These are phyloP conservation scores for Drosophila gunungcola DNA, from an alignment of 1,140 invertebrate genomes.

Conservation along the genomic window DNA sequence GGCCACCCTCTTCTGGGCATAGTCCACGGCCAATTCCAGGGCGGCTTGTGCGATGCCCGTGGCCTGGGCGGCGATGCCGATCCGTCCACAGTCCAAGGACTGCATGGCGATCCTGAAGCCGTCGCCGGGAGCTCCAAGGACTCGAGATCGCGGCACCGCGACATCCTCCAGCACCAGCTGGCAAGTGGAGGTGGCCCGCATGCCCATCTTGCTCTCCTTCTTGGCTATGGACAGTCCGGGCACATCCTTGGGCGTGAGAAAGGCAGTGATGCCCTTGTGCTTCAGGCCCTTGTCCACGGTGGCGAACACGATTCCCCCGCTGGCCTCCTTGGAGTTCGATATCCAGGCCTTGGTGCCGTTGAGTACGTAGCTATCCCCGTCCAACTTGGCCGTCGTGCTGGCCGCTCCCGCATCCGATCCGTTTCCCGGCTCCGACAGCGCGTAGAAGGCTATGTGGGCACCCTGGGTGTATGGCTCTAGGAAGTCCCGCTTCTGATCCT, in stretches of 20 bases:
- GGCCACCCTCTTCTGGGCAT: constrained; percentile 94
- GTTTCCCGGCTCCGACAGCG: constrained; percentile 92
- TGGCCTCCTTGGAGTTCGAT: constrained; percentile 96
- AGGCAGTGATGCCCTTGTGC: constrained; percentile 95
- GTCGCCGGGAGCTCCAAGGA: constrained; percentile 90
- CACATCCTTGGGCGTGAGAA: constrained; percentile 93
- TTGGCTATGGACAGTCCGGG: constrained; percentile 92
- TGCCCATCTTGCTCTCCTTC: constrained; percentile 98
- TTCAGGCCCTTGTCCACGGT: constrained; percentile 96
- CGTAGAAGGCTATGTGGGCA: constrained; percentile 90
- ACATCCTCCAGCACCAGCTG: constrained; percentile 97
- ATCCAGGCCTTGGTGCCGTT: constrained; percentile 99
- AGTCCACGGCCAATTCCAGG: constrained; percentile 96
- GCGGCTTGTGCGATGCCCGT: constrained; percentile 96
- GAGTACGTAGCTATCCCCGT: constrained; percentile 89
- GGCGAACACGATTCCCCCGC: constrained; percentile 94
- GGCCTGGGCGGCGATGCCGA: constrained; percentile 95
- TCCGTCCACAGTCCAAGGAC: constrained; percentile 93
- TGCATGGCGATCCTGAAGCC: constrained; percentile 99
- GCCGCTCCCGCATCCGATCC: constrained; percentile 97
- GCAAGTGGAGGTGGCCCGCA: constrained; percentile 96
- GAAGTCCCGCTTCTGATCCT: constrained; percentile 93
- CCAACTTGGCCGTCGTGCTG: constrained; percentile 91
- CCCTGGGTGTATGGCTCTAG: constrained; percentile 91
- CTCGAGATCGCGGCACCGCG: constrained; percentile 90